Evolutionary conservation across 2,888 invertebrate genomes (phyloP).

Genomic region (Xanthorhoe designata): DNA sequence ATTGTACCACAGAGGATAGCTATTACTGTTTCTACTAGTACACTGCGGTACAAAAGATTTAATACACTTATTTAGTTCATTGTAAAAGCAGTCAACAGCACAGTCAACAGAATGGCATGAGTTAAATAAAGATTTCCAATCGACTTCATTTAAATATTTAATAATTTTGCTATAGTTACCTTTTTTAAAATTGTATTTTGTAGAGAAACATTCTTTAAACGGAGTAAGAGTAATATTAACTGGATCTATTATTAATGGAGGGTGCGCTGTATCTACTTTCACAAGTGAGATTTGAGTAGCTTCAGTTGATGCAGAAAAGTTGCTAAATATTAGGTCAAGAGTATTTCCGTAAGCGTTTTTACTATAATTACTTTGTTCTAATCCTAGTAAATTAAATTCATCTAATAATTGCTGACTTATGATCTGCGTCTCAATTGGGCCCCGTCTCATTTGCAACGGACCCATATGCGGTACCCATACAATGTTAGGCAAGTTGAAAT

Average conservation of each 20-base stretch:
- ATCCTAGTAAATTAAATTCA: constrained; percentile 3
- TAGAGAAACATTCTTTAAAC: background rate
- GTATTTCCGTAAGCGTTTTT: background rate
- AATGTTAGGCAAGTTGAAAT: constrained; percentile 12
- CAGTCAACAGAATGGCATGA: constrained; percentile 3
- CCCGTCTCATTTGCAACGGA: constrained; percentile 1
- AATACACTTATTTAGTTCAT: constrained; percentile 6
- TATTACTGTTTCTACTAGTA: background rate
- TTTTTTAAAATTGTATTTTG: background rate
- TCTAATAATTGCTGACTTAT: background rate
- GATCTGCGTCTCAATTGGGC: background rate
- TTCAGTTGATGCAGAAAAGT: constrained; percentile 2
- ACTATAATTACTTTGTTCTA: constrained; percentile 12
- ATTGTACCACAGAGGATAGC: constrained; percentile 3
- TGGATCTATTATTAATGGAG: background rate
- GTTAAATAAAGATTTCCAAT: background rate
- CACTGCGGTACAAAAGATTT: background rate
- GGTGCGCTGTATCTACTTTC: constrained; percentile 2
- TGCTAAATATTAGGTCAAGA: constrained; percentile 7
- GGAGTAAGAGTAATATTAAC: background rate
- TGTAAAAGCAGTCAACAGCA: constrained; percentile 7
- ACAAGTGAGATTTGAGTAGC: background rate
- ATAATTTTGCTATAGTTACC: background rate
- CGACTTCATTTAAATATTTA: background rate
- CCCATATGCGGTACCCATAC: background rate